Conservation (phyloP, 2,888 invertebrate genomes). For the Pheosia tremula region DNA sequence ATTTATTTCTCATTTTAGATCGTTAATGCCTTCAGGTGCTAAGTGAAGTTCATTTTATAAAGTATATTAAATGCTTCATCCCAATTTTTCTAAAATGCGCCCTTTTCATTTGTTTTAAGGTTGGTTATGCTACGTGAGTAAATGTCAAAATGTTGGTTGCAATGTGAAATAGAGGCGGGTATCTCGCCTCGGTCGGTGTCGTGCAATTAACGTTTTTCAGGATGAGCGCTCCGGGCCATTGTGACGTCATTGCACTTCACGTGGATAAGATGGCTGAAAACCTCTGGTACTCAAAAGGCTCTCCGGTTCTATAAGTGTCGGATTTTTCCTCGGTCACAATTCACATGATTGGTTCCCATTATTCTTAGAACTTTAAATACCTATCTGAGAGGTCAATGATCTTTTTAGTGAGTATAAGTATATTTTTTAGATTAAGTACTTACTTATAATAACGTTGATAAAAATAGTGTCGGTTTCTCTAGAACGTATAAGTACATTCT, state of each 20-base stretch:
- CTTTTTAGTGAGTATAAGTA: background rate
- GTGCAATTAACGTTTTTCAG: conserved; percentile 78
- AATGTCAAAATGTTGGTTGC: conserved; percentile 53
- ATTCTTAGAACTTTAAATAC: conserved; percentile 16
- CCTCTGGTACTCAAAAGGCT: conserved; percentile 59
- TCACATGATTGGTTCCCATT: conserved; percentile 34
- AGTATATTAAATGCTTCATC: conserved; percentile 39
- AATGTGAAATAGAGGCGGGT: conserved; percentile 49
- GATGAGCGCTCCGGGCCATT: conserved; percentile 63
- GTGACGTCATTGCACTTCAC: conserved; percentile 62
- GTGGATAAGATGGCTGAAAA: conserved; percentile 63
- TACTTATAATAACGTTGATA: conserved; percentile 1
- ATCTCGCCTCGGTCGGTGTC: conserved; percentile 56
- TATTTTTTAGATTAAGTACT: background rate
- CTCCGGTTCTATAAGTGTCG: conserved; percentile 49
- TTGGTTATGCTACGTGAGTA: conserved; percentile 34
- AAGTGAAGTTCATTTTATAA: conserved; percentile 46
- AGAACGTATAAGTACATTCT: background rate
- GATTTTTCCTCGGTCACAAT: conserved; percentile 44
- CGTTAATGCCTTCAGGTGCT: conserved; percentile 49
- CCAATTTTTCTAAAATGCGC: conserved; percentile 22
- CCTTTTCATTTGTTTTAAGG: conserved; percentile 38
- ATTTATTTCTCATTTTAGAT: conserved; percentile 44
- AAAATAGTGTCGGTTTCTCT: background rate
- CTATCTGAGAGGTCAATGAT: background rate